Base-by-base conservation (phyloP, 2,888 invertebrate species). In the Plemyria rubiginata region DNA sequence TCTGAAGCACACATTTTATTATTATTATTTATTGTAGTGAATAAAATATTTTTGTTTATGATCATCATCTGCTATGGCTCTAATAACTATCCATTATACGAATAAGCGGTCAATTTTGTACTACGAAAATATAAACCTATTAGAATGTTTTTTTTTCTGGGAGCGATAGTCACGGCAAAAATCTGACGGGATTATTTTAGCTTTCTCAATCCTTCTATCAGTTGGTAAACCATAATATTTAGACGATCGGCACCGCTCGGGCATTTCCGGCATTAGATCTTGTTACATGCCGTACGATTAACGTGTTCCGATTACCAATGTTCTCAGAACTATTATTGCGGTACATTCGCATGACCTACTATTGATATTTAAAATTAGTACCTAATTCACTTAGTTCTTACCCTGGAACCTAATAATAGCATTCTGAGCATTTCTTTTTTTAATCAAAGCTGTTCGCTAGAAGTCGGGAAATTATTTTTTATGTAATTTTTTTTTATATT, bases 291-390 rank as follows among this genome's bases (percentile, higher is more conserved):
- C 52, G 43, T 56, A 60, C 51, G 49, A 59, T 60, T 51, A 55
- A 51, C 54, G 60, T 62, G 65, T 59, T 56, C 62, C 60, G 59
- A 62, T 62, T 67, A 60, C 61, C 57, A 60, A 62, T 59, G 43
- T 71, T 67, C 71, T 48, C 28, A 36, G 71, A 69, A 69, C 50
- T 67, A 63, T 62, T 66, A 63, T 46, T 52, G 51, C 60, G 51
- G 65, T 65, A 62, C 57, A 62, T 69, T 53, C 22, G 59, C 54
- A 40, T 46, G 38, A 36, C 49, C 40, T 60, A 57, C 38, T 32
- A 28, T 15, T 13, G 40, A 40, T n/a, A n/a, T 55, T 28, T 40
- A 38, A 36, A 46, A 46, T 48, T 48, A 48, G 28, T 48, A 28
- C 28, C 13, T 48, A 45, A 3, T 3, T n/a, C n/a, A n/a, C n/a